Base-by-base conservation (phyloP, 2,888 invertebrate genomes). In the Tipula unca region DNA sequence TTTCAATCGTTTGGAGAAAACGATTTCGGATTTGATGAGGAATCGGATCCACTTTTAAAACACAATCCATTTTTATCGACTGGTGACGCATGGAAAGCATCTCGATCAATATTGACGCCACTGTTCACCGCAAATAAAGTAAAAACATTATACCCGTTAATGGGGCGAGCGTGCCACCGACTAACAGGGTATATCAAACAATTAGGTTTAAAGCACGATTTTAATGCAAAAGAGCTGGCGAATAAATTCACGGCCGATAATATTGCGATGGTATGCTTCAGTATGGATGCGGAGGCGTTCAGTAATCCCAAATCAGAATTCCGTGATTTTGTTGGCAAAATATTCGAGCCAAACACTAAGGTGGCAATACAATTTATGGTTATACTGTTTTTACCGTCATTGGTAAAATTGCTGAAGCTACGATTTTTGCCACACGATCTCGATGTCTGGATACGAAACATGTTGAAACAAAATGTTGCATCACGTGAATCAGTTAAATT, bases 91-190 rank as follows among this genome's bases (percentile, higher is more conserved):
- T 91, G 92, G 92, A 90, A 90, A 86, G 87, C 88, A 0, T 86
- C 89, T 1, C 88, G 92, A 35, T 86, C 87, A 2, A 89, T 89
- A 86, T 86, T 92, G 13, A 90, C 91, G 1, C 90, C 91, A 0
- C 89, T 89, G 6, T 92, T 92, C 86, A 91, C 91, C 1, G 89
- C 89, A 14, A 91, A 90, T 42, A 92, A 91, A 87, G 89, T 90
- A 88, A 82, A 32, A 42, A 8, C 29, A 10, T 13, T 39, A 20
- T 20, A 36, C 20, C 84, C 84, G 4, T 13, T 84, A 14, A 84
- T 84, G 36, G 0, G 0, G 4, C 29, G 32, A 4, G 4, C 2
- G 2, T 84, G 84, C 39, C 39, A 84, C 29, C 32, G 36, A 13
- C 39, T 84, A 20, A 20, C 20, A 36, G 36, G 4, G 5, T 20